Percentiles rank a stretch among this genome's conserved stretches.
Evolutionary conservation across 2,888 invertebrate genomes (phyloP).

Genomic region (Clostera curtula): DNA sequence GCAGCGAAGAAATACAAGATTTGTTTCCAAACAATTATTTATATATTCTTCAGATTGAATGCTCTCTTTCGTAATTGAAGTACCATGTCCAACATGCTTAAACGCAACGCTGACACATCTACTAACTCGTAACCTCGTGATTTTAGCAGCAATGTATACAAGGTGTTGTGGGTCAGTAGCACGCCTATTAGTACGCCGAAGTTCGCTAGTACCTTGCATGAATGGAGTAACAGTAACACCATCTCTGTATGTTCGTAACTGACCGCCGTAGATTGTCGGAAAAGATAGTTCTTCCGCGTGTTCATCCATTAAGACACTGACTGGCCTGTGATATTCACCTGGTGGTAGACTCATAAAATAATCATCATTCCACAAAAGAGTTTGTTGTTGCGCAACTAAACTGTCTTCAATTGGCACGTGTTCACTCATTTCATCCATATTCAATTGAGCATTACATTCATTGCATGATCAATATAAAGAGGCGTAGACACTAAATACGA

Average conservation of each 20-base stretch:
- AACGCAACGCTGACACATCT: slow-evolving; percentile 14
- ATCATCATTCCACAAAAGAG: slow-evolving; percentile 18
- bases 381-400: slow-evolving; percentile 18
- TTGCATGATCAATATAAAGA: slow-evolving; percentile 18
- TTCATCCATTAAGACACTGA: slow-evolving; percentile 29
- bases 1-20: slow-evolving; percentile 35
- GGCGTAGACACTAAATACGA: slow-evolving; percentile 20
- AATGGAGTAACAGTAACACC: slow-evolving; percentile 21
- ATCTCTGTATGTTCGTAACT: slow-evolving; percentile 25
- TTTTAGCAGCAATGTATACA: slow-evolving; percentile 14
- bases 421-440: slow-evolving; percentile 18
- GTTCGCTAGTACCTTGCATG: slow-evolving; percentile 22
- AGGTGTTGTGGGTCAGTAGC: slow-evolving; percentile 28
- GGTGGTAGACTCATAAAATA: slow-evolving; percentile 12
- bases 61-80: slow-evolving; percentile 25
- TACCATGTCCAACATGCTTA: slow-evolving; percentile 24
- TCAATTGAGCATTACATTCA: slow-evolving; percentile 11
- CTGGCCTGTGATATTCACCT: slow-evolving; percentile 12
- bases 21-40: slow-evolving; percentile 27
- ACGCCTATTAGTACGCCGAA: slow-evolving; percentile 31
- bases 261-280: slow-evolving; percentile 30
- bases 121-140: slow-evolving; percentile 18
- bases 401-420: slow-evolving; percentile 5
- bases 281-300: slow-evolving; percentile 42
- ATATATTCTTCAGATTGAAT: slow-evolving; percentile 30